Evolutionary conservation across 2,113 vertebrate species (phyloP).

Genomic region (Hypanus sabinus): DNA sequence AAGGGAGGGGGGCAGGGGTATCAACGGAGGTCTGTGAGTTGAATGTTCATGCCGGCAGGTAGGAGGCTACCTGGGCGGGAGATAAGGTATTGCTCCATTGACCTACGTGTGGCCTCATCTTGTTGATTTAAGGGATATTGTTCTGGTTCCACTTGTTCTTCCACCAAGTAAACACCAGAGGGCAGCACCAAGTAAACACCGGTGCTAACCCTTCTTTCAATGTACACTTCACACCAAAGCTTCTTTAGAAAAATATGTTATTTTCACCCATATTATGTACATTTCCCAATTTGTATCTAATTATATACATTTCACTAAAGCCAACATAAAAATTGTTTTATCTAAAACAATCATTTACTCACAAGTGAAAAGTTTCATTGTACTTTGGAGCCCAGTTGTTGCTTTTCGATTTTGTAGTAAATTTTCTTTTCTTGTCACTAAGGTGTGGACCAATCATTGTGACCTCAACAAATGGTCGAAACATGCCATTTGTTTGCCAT

Average conservation of each 20-base stretch:
- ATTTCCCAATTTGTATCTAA: not conserved
- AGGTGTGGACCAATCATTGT: conserved; percentile 92
- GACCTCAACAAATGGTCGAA: conserved; percentile 88
- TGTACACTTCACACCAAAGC: not conserved
- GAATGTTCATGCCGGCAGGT: too few species aligned
- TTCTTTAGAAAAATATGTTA: not conserved
- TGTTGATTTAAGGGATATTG: too few species aligned
- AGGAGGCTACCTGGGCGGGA: too few species aligned
- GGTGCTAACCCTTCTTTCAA: not conserved
- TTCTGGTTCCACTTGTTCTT: too few species aligned
- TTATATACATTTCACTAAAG: not conserved
- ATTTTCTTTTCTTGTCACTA: conserved; percentile 90
- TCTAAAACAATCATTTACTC: conserved; percentile 48
- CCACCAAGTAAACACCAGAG: too few species aligned
- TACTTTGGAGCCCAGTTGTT: conserved; percentile 98
- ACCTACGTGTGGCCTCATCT: too few species aligned
- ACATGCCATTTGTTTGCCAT: conserved; percentile 96
- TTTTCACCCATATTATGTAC: not conserved
- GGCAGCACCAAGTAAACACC: too few species aligned
- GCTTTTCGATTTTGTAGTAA: conserved; percentile 96
- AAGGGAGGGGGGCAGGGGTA: too few species aligned
- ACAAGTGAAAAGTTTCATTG: conserved; percentile 97
- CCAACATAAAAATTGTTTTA: not conserved
- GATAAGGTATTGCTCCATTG: too few species aligned
- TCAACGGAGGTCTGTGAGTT: too few species aligned